A percentile compares a stretch with the other conserved stretches of the same genome.
Conservation (phyloP, 2,888 invertebrate species). For the Scaeva pyrastri region DNA sequence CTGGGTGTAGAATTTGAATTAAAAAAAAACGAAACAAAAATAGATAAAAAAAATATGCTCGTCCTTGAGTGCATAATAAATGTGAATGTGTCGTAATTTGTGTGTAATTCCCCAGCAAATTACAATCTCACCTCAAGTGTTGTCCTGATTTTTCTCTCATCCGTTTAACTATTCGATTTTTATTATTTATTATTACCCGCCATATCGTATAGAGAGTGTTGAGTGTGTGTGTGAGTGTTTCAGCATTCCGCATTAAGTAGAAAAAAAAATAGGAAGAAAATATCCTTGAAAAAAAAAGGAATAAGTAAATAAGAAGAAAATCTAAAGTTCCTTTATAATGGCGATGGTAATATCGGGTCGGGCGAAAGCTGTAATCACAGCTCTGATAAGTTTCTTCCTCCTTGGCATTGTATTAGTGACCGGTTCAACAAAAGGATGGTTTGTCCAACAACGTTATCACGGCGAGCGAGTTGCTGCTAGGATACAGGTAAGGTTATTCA, state of each 20-base stretch:
- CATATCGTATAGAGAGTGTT: neutral
- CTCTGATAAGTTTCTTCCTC: constrained; percentile 86
- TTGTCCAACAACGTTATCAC: constrained; percentile 85
- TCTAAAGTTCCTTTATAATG: constrained; percentile 82
- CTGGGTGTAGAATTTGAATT: neutral
- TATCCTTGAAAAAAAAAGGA: neutral
- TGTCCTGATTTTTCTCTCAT: neutral
- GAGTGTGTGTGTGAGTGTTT: neutral
- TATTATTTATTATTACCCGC: neutral
- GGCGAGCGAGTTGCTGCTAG: constrained; percentile 86
- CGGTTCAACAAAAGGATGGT: constrained; percentile 87
- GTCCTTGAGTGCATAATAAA: constrained; percentile 1
- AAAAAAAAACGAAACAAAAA: neutral
- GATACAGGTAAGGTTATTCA: constrained; percentile 84
- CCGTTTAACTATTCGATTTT: neutral
- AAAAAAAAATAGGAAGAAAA: neutral
- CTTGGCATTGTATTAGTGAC: constrained; percentile 86
- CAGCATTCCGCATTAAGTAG: too few species aligned
- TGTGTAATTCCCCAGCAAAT: neutral
- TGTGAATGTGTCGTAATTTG: neutral
- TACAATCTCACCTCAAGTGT: neutral
- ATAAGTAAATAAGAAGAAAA: constrained; percentile 3
- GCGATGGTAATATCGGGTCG: constrained; percentile 88
- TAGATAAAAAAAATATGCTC: neutral
- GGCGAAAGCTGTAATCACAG: constrained; percentile 86